Conservation (phyloP, 2,113 vertebrate species). For the Gymnarchus niloticus region DNA sequence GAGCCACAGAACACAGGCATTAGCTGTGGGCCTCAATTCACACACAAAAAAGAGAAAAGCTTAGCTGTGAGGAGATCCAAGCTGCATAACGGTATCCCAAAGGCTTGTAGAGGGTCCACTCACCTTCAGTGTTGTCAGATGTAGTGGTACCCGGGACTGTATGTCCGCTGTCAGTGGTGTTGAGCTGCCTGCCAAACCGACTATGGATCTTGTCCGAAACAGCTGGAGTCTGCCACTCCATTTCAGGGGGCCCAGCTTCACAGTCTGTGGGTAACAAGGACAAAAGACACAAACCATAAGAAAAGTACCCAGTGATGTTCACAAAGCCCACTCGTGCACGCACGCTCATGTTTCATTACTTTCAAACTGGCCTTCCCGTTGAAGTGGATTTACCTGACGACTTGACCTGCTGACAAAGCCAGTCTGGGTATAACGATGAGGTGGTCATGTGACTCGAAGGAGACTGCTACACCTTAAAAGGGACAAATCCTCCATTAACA, state of each 20-base stretch:
- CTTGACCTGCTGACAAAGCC: conserved; percentile 37
- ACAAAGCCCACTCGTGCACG: background rate
- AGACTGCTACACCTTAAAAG: conserved; percentile 17
- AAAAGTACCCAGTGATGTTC: background rate
- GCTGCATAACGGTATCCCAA: conserved; percentile 5
- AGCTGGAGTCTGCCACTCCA: conserved; percentile 79
- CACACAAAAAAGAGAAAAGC: background rate
- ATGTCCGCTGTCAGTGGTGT: conserved; percentile 66
- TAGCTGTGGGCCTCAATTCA: background rate
- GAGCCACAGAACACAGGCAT: background rate
- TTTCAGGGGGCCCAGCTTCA: conserved; percentile 55
- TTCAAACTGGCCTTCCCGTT: background rate
- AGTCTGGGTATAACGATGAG: conserved; percentile 54
- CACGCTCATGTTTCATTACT: conserved; percentile 1
- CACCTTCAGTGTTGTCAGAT: conserved; percentile 81
- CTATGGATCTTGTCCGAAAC: conserved; percentile 73
- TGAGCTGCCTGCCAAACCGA: conserved; percentile 63
- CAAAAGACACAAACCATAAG: background rate
- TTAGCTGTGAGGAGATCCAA: background rate
- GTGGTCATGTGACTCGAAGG: conserved; percentile 55
- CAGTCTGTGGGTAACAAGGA: background rate
- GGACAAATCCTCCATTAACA: background rate
- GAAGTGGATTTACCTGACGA: conserved; percentile 44
- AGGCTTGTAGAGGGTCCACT: conserved; percentile 16
- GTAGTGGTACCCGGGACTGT: conserved; percentile 72